These are phyloP conservation scores for Yponomeuta sedellus DNA, from an alignment of 2,888 invertebrate species.

Conservation along the genomic window DNA sequence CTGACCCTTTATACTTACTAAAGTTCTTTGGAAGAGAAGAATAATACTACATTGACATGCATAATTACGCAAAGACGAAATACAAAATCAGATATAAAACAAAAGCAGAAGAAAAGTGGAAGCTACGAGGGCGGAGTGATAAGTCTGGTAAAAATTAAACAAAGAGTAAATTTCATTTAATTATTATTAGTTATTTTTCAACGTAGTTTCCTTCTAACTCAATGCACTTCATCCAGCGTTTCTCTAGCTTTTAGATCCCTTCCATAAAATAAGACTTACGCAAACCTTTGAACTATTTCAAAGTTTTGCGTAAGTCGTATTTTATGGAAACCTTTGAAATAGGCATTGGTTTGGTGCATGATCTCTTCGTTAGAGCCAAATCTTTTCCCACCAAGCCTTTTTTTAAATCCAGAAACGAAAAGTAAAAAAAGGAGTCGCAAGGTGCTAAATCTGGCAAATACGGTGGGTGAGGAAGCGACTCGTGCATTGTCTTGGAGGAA, in stretches of 20 bases:
- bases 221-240: slow-evolving; percentile 16
- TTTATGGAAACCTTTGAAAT: too few species aligned
- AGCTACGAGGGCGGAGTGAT: slow-evolving; percentile 10
- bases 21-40: too few species aligned
- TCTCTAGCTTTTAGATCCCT: slow-evolving; percentile 15
- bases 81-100: too few species aligned
- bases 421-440: not conserved
- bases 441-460: slow-evolving; percentile 4
- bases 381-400: not conserved
- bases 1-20: too few species aligned
- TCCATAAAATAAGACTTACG: slow-evolving; percentile 16
- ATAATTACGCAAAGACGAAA: too few species aligned
- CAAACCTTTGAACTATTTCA: too few species aligned
- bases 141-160: slow-evolving; percentile 14
- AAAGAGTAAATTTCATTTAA: slow-evolving; percentile 11
- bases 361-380: slow-evolving; percentile 8
- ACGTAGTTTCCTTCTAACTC: slow-evolving; percentile 14
- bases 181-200: slow-evolving; percentile 8
- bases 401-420: not conserved
- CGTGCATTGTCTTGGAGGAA: not conserved
- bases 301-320: too few species aligned
- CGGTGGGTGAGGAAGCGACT: slow-evolving; percentile 3
- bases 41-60: too few species aligned
- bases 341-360: slow-evolving; percentile 11
- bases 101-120: too few species aligned